These are phyloP conservation scores for Rotaria sp. DNA, from an alignment of 2,888 invertebrate species.

Conservation along the genomic window DNA sequence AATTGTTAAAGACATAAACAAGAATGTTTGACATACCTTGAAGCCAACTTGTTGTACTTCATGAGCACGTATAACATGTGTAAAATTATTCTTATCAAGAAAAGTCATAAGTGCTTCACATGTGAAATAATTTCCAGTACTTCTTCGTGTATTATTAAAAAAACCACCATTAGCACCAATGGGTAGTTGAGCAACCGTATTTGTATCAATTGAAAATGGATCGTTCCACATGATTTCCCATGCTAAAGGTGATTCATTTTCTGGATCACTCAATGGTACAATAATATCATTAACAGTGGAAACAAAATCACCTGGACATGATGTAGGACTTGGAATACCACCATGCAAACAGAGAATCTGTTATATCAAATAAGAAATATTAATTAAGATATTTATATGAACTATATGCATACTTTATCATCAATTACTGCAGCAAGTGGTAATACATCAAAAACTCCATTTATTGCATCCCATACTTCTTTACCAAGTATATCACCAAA, in stretches of 20 bases:
- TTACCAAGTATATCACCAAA: slow-evolving; percentile 64
- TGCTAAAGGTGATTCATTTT: slow-evolving; percentile 65
- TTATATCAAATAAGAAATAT: background rate
- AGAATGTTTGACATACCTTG: slow-evolving; percentile 57
- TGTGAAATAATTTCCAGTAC: slow-evolving; percentile 69
- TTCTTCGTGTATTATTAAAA: slow-evolving; percentile 64
- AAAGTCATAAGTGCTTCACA: slow-evolving; percentile 66
- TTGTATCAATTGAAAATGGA: slow-evolving; percentile 58
- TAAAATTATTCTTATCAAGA: slow-evolving; percentile 63
- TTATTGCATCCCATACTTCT: slow-evolving; percentile 66
- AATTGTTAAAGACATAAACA: background rate
- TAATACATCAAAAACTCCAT: slow-evolving; percentile 66
- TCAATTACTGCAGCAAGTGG: slow-evolving; percentile 69
- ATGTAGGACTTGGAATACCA: slow-evolving; percentile 67
- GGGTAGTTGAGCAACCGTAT: background rate
- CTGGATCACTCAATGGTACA: slow-evolving; percentile 63
- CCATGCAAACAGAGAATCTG: slow-evolving; percentile 64
- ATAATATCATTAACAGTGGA: slow-evolving; percentile 61
- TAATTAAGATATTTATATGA: background rate
- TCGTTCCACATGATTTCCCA: slow-evolving; percentile 77
- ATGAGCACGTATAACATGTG: slow-evolving; percentile 69
- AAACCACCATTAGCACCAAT: slow-evolving; percentile 60
- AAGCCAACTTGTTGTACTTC: slow-evolving; percentile 68
- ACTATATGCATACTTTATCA: slow-evolving; percentile 64
- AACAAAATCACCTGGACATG: slow-evolving; percentile 22